Base-by-base conservation (phyloP, 2,888 invertebrate genomes). In the Prosopocoilus inquinatus region DNA sequence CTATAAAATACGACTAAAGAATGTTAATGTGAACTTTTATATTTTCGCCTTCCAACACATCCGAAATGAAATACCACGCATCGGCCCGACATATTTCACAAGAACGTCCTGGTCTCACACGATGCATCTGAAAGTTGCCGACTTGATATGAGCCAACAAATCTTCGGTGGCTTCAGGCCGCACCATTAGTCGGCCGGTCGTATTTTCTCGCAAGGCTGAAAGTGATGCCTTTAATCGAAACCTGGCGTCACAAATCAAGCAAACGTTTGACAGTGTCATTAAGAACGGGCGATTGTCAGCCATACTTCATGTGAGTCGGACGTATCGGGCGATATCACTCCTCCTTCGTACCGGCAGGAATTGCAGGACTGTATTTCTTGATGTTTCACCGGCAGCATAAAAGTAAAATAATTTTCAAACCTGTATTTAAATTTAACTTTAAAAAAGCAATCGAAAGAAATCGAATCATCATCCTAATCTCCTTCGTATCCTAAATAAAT, bases 161-260 rank as follows among this genome's bases (percentile, higher is more conserved):
- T 57, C 57, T 52, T 50, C 48, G 46, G 53, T 28, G 53, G 53
- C 35, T 46, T 15, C 34, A 43, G 57, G 53, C 39, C 48, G 59
- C 59, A 60, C 64, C 63, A 63, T 64, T 64, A 61, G 62, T 61
- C 63, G 60, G 54, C 53, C 67, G 67, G 73, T 74, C 71, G 74
- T 76, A 75, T 75, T 75, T 74, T 73, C 69, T 66, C 69, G 68
- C 69, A 69, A 70, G 70, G 71, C 76, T 75, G 75, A 72, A 75
- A 75, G 71, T 75, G 76, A 75, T 75, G 75, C 71, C 74, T 75
- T 75, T 75, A 76, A 75, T 75, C 75, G 75, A 74, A 75, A 72
- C 69, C 72, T 70, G 72, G 70, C 75, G 73, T 75, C 76, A 75
- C 76, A 76, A 76, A 76, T 76, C 76, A 75, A 75, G 65, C 74